These are phyloP conservation scores for Falco biarmicus DNA, from an alignment of 2,797 vertebrate genomes.

Conservation along the genomic window DNA sequence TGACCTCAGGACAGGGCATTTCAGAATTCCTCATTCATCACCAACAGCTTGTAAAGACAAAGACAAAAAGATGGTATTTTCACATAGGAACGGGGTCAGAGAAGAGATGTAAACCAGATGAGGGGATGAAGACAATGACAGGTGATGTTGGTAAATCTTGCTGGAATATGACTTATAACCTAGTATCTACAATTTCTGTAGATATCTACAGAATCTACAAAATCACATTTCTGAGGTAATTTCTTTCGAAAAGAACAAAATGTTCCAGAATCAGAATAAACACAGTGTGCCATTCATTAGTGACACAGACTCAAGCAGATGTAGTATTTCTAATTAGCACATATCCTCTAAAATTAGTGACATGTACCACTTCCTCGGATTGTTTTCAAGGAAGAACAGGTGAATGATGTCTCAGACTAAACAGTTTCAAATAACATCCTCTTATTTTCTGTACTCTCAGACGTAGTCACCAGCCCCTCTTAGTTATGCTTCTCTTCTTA, in stretches of 20 bases:
- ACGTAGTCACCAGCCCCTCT: neutral
- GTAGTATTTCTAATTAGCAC: conserved; percentile 46
- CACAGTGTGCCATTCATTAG: neutral
- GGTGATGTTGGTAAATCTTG: neutral
- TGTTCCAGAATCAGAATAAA: conserved; percentile 33
- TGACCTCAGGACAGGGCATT: neutral
- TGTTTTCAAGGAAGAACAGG: conserved; percentile 18
- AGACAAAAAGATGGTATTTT: neutral
- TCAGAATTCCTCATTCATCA: neutral
- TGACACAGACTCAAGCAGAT: conserved; percentile 38
- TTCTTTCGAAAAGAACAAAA: neutral
- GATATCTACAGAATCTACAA: too few species aligned
- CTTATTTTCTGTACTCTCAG: neutral
- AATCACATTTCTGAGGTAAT: neutral
- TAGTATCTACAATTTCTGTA: neutral
- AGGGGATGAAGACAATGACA: neutral
- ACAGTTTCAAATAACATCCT: neutral
- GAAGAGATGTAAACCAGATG: neutral
- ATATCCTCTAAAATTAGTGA: neutral
- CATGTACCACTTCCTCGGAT: neutral
- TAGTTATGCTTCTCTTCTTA: neutral
- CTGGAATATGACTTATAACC: neutral
- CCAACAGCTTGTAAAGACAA: neutral
- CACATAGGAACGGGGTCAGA: neutral
- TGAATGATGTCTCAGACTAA: conserved; percentile 11